A percentile compares a stretch with the other conserved stretches of the same genome.
Conservation (phyloP, 2,888 invertebrate species). For the Dasypolia templi region DNA sequence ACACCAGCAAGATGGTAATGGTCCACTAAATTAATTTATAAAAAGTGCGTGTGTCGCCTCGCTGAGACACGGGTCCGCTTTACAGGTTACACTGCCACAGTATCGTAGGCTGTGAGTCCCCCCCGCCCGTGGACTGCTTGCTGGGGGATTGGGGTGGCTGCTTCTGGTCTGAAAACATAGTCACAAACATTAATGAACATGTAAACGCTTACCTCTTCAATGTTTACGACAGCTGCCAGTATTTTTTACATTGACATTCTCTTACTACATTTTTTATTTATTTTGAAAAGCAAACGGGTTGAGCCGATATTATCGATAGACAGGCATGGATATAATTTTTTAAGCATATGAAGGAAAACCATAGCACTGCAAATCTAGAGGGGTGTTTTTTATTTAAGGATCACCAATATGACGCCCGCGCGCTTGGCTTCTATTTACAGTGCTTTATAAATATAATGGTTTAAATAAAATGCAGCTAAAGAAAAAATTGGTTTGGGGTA, state of each 20-base stretch:
- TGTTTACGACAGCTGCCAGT: conserved; percentile 10
- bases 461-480: conserved; percentile 43
- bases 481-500: conserved; percentile 25
- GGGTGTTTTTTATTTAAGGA: conserved; percentile 22
- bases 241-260: conserved; percentile 16
- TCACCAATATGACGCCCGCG: conserved; percentile 25
- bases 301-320: conserved; percentile 22
- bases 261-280: conserved; percentile 5
- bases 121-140: conserved; percentile 93
- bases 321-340: conserved; percentile 35
- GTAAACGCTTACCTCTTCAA: not conserved
- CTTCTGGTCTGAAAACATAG: conserved; percentile 95
- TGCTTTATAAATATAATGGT: conserved; percentile 41
- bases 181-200: conserved; percentile 5
- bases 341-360: conserved; percentile 46
- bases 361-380: conserved; percentile 51
- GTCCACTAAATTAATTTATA: conserved; percentile 71
- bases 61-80: conserved; percentile 76
- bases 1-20: conserved; percentile 80
- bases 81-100: conserved; percentile 99
- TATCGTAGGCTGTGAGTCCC: conserved; percentile 99
- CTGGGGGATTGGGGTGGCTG: conserved; percentile 94
- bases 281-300: conserved; percentile 31
- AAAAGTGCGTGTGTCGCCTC: conserved; percentile 66
- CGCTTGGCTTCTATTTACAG: conserved; percentile 28